Evolutionary conservation across 1,140 invertebrate genomes (phyloP), one percentile per base, ranked within the genome.

Genomic region (Galendromus occidentalis): DNA sequence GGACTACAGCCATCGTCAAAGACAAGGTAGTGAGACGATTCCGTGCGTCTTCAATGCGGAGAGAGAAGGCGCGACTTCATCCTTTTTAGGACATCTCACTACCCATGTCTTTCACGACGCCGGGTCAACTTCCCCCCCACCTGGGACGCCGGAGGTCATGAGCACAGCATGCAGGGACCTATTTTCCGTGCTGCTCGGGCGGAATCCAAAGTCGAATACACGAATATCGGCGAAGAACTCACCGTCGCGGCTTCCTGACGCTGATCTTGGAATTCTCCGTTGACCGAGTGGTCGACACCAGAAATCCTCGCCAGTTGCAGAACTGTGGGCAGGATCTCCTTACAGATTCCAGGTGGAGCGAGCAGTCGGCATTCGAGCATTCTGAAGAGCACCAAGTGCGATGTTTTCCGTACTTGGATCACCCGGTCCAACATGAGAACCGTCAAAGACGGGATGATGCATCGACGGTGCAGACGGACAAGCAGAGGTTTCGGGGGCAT

Each of bases 71-170:
- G 22, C 5, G 33, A 59, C 51, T 33, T 59, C 14, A 33, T 44
- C 22, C 63, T 44, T 7, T 45, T 17, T 39, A 28, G 47, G 63
- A 72, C 78, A 79, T 80, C 78, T 80, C 78, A 80, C 78, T 80
- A 80, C 79, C 79, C 79, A 79, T 80, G 79, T 80, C 79, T 80
- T 80, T 80, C 79, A 80, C 72, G 72, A 39, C 33, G 33, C 33
- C 33, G 33, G 9, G 33, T 39, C 33, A 4, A 9, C 33, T 39
- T 9, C 33, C 9, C 33, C 33, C 9, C 33, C 4, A 39, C 33
- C 9, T 39, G 9, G 33, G n/a, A n/a, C n/a, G n/a, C n/a, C n/a
- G n/a, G n/a, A n/a, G n/a, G n/a, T n/a, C n/a, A n/a, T n/a, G n/a
- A n/a, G n/a, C n/a, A 44, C 42, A 12, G 42, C 42, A 44, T 44